Percentiles rank a stretch among this genome's conserved stretches.
phyloP scores from a whole-genome alignment of 2,888 invertebrate genomes.

The Polymixis flavicincta region DNA sequence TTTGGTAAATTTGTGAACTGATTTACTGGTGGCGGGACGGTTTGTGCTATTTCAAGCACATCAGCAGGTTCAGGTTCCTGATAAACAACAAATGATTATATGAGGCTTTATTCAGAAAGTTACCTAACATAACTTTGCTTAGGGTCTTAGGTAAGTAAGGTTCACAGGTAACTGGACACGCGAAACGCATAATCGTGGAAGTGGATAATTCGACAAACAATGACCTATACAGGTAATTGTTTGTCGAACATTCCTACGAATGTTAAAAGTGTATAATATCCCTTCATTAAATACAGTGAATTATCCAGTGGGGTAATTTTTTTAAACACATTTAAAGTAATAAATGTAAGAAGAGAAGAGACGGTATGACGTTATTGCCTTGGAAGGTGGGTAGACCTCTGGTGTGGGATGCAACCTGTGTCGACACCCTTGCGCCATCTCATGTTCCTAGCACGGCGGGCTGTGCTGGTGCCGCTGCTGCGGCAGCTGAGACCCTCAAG shows the following conservation, averaged over 20 bases:
- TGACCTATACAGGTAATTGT: not conserved
- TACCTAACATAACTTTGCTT: not conserved
- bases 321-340: no score
- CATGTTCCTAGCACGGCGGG: no score
- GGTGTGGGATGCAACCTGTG: no score
- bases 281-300: not conserved
- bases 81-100: not conserved
- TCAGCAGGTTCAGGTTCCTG: constrained; percentile 1
- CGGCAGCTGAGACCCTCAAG: no score
- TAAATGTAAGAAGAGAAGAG: no score
- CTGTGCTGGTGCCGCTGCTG: no score
- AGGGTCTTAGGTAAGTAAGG: not conserved
- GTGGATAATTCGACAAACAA: not conserved
- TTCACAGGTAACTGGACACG: not conserved
- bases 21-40: not conserved
- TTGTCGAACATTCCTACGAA: no score
- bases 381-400: no score
- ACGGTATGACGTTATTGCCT: no score
- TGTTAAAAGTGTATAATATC: not conserved
- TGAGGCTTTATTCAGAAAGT: not conserved
- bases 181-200: not conserved
- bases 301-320: no score
- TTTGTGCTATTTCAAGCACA: not conserved
- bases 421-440: no score
- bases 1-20: not conserved